phyloP scores from a whole-genome alignment of 2,888 invertebrate genomes.

The Meiosimyza platycephala region DNA sequence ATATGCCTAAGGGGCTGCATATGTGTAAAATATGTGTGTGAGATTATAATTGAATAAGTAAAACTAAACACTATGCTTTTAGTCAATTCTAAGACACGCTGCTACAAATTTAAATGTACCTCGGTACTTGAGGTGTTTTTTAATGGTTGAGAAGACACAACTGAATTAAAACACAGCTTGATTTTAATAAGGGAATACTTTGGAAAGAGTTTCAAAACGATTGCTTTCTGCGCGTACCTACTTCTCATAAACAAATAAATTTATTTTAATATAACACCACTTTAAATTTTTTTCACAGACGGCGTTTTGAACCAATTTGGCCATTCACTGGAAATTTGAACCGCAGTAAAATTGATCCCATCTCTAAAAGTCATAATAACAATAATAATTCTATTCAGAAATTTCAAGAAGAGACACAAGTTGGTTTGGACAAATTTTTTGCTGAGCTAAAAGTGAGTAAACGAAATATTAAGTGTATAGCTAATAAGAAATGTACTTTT shows the following conservation, averaged over 20 bases:
- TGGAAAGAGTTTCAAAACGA: no score
- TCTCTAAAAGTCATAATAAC: background rate
- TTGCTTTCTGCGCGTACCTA: no score
- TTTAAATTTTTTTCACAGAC: conserved; percentile 39
- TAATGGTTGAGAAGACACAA: no score
- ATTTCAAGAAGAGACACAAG: conserved; percentile 49
- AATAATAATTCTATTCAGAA: conserved; percentile 38
- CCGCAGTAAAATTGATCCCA: background rate
- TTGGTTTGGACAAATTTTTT: conserved; percentile 50
- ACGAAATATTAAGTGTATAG: conserved; percentile 10
- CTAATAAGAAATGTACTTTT: background rate
- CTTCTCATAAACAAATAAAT: background rate
- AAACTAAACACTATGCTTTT: no score
- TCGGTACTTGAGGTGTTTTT: no score
- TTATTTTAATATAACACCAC: background rate
- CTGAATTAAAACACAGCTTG: no score
- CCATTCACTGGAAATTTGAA: conserved; percentile 12
- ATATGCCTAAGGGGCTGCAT: no score
- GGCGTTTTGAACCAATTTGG: conserved; percentile 43
- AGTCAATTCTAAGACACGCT: no score
- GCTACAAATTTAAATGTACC: no score
- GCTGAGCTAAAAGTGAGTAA: conserved; percentile 44
- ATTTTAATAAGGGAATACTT: no score
- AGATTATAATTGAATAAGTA: no score
- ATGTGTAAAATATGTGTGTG: no score